Evolutionary conservation across 2,797 vertebrate species (phyloP).

Genomic region (Neopelma chrysocephalum): DNA sequence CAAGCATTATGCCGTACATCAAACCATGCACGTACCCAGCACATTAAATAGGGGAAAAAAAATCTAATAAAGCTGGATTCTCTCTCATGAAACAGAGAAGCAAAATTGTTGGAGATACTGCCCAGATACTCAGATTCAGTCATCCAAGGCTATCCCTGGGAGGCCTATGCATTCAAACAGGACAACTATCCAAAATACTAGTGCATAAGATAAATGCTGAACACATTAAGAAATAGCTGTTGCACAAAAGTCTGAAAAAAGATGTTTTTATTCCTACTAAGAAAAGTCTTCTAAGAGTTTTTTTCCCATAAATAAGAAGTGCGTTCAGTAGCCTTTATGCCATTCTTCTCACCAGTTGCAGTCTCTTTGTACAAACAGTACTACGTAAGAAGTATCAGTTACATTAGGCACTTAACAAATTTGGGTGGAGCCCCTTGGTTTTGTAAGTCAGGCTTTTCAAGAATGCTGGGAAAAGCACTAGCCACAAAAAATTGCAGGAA

Average conservation of each 20-base stretch:
- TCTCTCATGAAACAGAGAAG: conserved; percentile 47
- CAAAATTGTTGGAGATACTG: conserved; percentile 50
- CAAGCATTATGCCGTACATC: conserved; percentile 43
- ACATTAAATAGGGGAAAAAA: conserved; percentile 29
- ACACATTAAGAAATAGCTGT: background rate
- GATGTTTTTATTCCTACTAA: background rate
- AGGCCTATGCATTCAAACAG: conserved; percentile 17
- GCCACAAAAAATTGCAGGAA: background rate
- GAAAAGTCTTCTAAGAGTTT: background rate
- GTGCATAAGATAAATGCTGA: background rate
- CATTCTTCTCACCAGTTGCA: background rate
- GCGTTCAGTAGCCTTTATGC: background rate
- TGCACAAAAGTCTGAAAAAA: background rate
- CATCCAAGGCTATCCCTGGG: conserved; percentile 1
- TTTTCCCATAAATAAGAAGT: background rate
- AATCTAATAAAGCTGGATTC: conserved; percentile 60
- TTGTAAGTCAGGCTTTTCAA: background rate
- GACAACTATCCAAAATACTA: background rate
- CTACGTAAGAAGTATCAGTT: background rate
- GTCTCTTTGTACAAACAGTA: background rate
- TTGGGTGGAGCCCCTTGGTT: background rate
- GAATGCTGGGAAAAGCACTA: background rate
- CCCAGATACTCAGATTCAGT: conserved; percentile 36
- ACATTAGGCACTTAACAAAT: background rate
- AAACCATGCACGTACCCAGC: conserved; percentile 48